Evolutionary conservation across 2,797 vertebrate species (phyloP).

Genomic region (Sebastes itinus): DNA sequence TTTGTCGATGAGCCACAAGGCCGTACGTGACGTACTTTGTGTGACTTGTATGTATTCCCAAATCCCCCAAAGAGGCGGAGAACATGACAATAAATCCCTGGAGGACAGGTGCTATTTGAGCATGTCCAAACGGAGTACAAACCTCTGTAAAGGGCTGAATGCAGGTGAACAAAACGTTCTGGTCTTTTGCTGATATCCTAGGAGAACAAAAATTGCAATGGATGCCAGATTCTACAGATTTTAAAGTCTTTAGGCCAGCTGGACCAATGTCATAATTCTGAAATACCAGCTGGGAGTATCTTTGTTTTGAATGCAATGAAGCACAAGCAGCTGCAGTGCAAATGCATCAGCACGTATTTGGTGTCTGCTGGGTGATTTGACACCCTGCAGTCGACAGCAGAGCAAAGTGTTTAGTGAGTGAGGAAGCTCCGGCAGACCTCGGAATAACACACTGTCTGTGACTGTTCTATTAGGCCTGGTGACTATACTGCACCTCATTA

Average conservation of each 20-base stretch:
- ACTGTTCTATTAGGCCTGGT: conserved; percentile 64
- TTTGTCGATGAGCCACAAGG: no score
- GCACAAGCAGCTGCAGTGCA: conserved; percentile 38
- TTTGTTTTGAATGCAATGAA: conserved; percentile 43
- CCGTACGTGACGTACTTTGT: background rate
- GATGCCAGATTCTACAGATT: background rate
- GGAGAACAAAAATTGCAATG: background rate
- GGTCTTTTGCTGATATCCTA: background rate
- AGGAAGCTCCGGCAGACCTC: conserved; percentile 34
- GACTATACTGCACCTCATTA: conserved; percentile 71
- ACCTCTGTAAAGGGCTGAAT: background rate
- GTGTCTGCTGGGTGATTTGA: conserved; percentile 32
- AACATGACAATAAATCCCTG: background rate
- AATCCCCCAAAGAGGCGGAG: background rate
- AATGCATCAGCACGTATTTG: conserved; percentile 24
- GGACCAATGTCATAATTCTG: background rate
- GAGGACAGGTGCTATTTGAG: background rate
- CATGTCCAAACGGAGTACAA: background rate
- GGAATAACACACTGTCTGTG: conserved; percentile 61
- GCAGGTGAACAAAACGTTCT: background rate
- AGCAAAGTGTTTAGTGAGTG: conserved; percentile 51
- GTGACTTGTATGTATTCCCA: background rate
- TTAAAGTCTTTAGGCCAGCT: background rate
- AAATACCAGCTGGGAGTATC: conserved; percentile 32
- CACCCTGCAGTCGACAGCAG: conserved; percentile 42